Conservation (phyloP, 2,888 invertebrate species). For the Tolmerus cingulatus region DNA sequence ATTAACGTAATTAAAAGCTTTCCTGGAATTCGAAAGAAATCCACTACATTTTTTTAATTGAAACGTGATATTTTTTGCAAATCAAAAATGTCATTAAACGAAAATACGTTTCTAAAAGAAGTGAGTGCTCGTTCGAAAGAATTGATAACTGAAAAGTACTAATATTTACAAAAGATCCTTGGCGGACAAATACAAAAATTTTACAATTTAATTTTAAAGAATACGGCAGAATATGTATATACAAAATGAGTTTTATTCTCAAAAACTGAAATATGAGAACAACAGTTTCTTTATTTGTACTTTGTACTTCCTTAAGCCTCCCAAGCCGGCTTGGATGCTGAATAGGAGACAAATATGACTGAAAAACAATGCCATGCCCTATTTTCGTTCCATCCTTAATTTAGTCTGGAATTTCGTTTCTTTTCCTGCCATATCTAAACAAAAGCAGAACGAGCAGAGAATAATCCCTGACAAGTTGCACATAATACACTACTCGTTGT, state of each 20-base stretch:
- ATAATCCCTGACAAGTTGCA: neutral
- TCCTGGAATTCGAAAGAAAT: neutral
- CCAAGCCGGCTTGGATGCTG: neutral
- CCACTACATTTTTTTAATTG: no score
- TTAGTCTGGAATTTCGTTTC: neutral
- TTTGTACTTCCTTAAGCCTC: neutral
- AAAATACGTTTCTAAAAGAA: no score
- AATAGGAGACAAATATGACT: neutral
- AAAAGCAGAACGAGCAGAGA: neutral
- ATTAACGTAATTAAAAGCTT: neutral
- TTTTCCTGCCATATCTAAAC: neutral
- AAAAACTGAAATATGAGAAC: neutral
- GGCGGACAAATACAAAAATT: no score
- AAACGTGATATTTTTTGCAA: no score
- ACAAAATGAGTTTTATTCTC: neutral
- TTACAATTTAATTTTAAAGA: neutral
- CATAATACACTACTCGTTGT: neutral
- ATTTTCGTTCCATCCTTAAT: neutral
- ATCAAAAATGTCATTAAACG: no score
- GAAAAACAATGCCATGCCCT: neutral
- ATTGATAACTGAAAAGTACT: no score
- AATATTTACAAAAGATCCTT: no score
- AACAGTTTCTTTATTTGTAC: neutral
- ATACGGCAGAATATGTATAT: neutral
- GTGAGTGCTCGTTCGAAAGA: no score